Conservation (phyloP, 1,140 invertebrate species). For the Cepaea nemoralis region DNA sequence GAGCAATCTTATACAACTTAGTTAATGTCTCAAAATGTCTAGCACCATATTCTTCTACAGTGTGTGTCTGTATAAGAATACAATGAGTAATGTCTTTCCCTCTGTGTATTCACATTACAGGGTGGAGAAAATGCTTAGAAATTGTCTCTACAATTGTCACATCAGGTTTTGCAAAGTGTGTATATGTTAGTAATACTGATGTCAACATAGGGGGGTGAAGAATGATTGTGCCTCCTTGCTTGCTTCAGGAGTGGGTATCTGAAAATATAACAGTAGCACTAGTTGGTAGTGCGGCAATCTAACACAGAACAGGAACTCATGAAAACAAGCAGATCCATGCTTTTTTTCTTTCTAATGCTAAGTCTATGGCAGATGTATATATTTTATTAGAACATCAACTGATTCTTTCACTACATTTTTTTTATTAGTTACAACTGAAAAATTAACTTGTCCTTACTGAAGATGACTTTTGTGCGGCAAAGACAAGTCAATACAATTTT, state of each 20-base stretch:
- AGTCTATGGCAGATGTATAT: no score
- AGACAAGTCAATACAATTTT: no score
- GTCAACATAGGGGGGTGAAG: not conserved
- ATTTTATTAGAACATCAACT: no score
- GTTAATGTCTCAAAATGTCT: no score
- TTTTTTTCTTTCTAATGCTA: not conserved
- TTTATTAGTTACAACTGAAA: no score
- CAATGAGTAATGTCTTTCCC: not conserved
- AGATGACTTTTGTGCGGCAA: no score
- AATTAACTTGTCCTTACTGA: no score
- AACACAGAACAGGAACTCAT: not conserved
- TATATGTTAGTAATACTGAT: not conserved
- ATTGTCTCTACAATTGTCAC: not conserved
- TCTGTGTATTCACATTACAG: not conserved
- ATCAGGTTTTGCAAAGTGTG: not conserved
- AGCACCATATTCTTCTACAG: not conserved
- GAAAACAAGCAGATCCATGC: not conserved
- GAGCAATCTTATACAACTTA: no score
- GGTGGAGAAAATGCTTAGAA: not conserved
- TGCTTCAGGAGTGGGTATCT: constrained; percentile 11
- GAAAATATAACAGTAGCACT: constrained; percentile 29
- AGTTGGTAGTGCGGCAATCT: constrained; percentile 13
- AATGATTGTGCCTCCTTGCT: constrained; percentile 2
- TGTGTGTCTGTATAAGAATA: not conserved
- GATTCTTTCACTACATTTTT: no score